Evolutionary conservation across 2,113 vertebrate species (phyloP).

Genomic region (Prietella phreatophila): DNA sequence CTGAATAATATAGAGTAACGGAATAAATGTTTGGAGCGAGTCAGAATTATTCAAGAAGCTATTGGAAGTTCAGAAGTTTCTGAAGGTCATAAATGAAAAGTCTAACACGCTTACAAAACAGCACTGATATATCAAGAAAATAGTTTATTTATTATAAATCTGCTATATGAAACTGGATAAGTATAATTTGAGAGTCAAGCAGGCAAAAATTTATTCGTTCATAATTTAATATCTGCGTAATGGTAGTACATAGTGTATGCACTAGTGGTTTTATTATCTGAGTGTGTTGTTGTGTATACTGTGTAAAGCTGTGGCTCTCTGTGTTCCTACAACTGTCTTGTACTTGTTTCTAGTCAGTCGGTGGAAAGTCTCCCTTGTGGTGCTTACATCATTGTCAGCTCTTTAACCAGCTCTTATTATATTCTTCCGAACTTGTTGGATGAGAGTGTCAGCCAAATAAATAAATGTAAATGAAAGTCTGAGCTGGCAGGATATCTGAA

Average conservation of each 20-base stretch:
- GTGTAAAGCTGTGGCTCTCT: not conserved
- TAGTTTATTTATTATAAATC: not conserved
- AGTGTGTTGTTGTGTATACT: not conserved
- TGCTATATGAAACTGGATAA: not conserved
- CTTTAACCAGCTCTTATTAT: not conserved
- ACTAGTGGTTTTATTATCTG: not conserved
- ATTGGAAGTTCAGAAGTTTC: not conserved
- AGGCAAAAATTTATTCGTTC: not conserved
- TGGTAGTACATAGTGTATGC: not conserved
- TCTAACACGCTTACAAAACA: too few species aligned
- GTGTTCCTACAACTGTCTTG: not conserved
- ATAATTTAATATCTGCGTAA: not conserved
- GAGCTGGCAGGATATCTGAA: constrained; percentile 15
- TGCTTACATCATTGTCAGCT: not conserved
- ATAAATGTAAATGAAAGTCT: constrained; percentile 23
- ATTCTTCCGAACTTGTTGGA: not conserved
- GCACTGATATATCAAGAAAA: not conserved
- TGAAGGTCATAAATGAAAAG: not conserved
- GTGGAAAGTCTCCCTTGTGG: not conserved
- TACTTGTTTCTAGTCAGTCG: not conserved
- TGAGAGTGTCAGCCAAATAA: not conserved
- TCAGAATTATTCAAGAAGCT: not conserved
- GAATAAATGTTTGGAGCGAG: not conserved
- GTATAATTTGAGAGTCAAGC: not conserved
- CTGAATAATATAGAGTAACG: not conserved